Percentiles rank a stretch among this genome's conserved stretches.
Evolutionary conservation across 1,140 invertebrate species (phyloP).

Genomic region (Rhysida immarginata): DNA sequence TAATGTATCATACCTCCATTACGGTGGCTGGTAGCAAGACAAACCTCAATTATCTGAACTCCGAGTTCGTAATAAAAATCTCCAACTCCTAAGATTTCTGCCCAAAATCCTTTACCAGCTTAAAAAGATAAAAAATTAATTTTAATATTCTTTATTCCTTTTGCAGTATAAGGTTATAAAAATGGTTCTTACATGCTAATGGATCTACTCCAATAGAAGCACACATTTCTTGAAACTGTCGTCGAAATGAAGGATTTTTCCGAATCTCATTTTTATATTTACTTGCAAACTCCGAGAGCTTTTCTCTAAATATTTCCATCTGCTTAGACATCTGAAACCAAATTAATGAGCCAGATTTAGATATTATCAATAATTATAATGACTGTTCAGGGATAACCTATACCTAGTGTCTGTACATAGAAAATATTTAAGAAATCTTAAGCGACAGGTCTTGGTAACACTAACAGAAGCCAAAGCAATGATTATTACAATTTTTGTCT

Average conservation of each 20-base stretch:
- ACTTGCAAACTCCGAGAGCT: slow-evolving; percentile 89
- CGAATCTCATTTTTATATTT: slow-evolving; percentile 90
- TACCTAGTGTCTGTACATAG: too few species aligned
- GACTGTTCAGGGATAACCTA: slow-evolving; percentile 3
- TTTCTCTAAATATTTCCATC: slow-evolving; percentile 77
- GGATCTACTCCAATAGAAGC: slow-evolving; percentile 97
- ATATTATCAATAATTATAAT: neutral
- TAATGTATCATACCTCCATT: slow-evolving; percentile 43
- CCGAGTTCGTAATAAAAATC: slow-evolving; percentile 98
- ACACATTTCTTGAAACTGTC: slow-evolving; percentile 99
- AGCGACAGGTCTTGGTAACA: neutral
- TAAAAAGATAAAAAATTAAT: slow-evolving; percentile 1
- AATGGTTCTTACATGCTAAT: slow-evolving; percentile 44
- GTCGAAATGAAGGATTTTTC: slow-evolving; percentile 82
- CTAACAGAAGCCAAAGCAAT: neutral
- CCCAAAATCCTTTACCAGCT: slow-evolving; percentile 74
- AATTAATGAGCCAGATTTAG: slow-evolving; percentile 9
- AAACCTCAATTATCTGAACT: slow-evolving; percentile 96
- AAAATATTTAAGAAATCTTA: too few species aligned
- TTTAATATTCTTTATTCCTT: neutral
- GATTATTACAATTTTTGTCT: neutral
- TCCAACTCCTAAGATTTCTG: slow-evolving; percentile 87
- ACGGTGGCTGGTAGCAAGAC: slow-evolving; percentile 59
- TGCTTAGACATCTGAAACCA: slow-evolving; percentile 71
- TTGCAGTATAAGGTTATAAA: neutral